Conservation (phyloP, 2,888 invertebrate species). For the Drosophila peninsularis region DNA sequence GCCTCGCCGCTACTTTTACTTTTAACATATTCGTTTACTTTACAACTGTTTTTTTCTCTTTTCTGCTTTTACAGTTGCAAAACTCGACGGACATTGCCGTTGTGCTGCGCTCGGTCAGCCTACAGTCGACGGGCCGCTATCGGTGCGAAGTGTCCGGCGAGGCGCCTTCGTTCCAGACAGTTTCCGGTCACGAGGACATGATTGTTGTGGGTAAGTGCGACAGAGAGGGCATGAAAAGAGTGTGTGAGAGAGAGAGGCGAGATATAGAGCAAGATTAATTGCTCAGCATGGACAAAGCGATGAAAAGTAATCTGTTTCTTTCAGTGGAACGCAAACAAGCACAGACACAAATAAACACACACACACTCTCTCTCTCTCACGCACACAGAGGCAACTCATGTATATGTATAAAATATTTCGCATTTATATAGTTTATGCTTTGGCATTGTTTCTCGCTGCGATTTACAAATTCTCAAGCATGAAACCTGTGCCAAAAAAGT, state of each 20-base stretch:
- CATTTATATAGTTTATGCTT: constrained; percentile 80
- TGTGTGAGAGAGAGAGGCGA: background rate
- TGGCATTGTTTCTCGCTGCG: constrained; percentile 78
- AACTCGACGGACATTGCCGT: constrained; percentile 88
- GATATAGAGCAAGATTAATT: constrained; percentile 71
- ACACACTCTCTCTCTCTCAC: background rate
- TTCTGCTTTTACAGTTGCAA: constrained; percentile 85
- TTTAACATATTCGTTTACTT: constrained; percentile 26
- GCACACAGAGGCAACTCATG: background rate
- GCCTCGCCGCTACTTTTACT: constrained; percentile 38
- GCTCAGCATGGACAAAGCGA: constrained; percentile 71
- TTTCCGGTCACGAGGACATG: constrained; percentile 90
- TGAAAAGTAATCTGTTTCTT: constrained; percentile 75
- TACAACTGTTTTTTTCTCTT: constrained; percentile 5
- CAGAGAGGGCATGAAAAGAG: background rate
- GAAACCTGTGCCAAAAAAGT: constrained; percentile 70
- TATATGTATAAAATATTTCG: constrained; percentile 68
- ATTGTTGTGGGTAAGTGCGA: constrained; percentile 89
- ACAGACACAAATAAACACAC: background rate
- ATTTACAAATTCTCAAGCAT: constrained; percentile 78
- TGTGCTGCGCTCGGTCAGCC: constrained; percentile 88
- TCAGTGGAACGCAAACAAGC: constrained; percentile 23
- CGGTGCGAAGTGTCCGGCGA: constrained; percentile 92
- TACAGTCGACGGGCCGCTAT: constrained; percentile 90
- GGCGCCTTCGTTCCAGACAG: constrained; percentile 91